Conservation (phyloP, 30 jellyfish, hydroid and myxozoan species). For the Clytia hemisphaerica region DNA sequence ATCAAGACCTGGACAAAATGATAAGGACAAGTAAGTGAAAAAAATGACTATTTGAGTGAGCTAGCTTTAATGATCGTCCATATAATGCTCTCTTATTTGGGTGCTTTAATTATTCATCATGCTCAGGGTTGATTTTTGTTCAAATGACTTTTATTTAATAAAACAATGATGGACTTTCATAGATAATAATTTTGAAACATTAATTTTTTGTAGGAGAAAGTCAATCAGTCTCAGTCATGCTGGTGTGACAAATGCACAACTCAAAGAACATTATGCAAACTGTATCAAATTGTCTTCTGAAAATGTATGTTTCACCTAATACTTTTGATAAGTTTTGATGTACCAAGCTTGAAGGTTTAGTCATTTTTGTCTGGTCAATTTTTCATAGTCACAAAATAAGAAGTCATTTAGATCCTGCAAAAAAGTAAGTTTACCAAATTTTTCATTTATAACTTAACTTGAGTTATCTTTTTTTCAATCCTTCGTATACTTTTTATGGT, state of each 20-base stretch:
- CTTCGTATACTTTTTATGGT: neutral
- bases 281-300: conserved; percentile 93
- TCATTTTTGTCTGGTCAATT: neutral
- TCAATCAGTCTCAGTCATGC: conserved; percentile 30
- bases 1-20: neutral
- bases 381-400: neutral
- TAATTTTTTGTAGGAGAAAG: conserved; percentile 15
- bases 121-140: neutral
- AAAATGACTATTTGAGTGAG: neutral
- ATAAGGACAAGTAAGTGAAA: conserved; percentile 16
- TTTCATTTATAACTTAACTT: neutral
- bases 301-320: conserved; percentile 51
- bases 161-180: neutral
- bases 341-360: neutral
- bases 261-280: conserved; percentile 79
- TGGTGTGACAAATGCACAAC: conserved; percentile 91
- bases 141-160: neutral
- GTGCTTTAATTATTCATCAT: neutral
- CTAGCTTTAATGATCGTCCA: neutral
- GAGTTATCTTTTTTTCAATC: neutral
- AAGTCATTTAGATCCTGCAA: neutral
- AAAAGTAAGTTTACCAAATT: neutral
- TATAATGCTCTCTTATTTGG: neutral
- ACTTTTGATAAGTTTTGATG: neutral
- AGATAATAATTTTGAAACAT: no score